phyloP scores from a whole-genome alignment of 1,140 invertebrate species.

The Notospermus geniculatus region DNA sequence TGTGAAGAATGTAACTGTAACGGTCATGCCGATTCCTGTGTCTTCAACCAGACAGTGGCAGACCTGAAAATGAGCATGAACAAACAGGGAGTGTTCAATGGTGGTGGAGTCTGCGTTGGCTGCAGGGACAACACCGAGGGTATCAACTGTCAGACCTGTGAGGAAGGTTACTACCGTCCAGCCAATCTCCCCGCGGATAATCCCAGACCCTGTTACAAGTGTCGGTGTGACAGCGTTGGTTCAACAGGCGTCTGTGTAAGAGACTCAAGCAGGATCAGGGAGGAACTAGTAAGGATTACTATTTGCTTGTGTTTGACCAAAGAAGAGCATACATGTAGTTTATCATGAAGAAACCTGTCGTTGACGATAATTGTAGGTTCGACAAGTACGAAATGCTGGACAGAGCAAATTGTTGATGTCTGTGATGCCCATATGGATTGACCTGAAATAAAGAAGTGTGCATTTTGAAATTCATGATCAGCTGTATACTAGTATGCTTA shows the following conservation, averaged over 20 bases:
- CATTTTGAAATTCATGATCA: too few species aligned
- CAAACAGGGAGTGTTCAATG: slow-evolving; percentile 83
- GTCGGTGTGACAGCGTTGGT: slow-evolving; percentile 73
- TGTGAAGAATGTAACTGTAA: slow-evolving; percentile 92
- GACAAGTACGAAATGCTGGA: neutral
- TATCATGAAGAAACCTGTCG: neutral
- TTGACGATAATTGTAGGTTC: neutral
- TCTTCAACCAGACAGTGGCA: slow-evolving; percentile 81
- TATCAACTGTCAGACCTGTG: slow-evolving; percentile 94
- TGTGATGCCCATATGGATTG: too few species aligned
- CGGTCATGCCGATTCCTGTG: slow-evolving; percentile 86
- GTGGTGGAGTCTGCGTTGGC: slow-evolving; percentile 81
- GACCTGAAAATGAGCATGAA: slow-evolving; percentile 76
- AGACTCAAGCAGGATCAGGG: slow-evolving; percentile 33
- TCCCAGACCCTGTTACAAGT: slow-evolving; percentile 71
- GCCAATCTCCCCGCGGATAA: slow-evolving; percentile 77
- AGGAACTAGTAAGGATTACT: slow-evolving; percentile 36
- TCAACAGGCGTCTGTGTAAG: slow-evolving; percentile 85
- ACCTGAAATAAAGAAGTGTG: too few species aligned
- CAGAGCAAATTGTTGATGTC: neutral
- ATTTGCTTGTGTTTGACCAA: neutral
- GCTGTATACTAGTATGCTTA: too few species aligned
- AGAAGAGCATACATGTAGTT: neutral
- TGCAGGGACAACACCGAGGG: slow-evolving; percentile 80
- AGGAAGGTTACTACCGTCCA: slow-evolving; percentile 80